Percentiles rank a stretch among this genome's conserved stretches.
phyloP scores from a whole-genome alignment of 2,797 vertebrate species.

The Myotis findleyi region DNA sequence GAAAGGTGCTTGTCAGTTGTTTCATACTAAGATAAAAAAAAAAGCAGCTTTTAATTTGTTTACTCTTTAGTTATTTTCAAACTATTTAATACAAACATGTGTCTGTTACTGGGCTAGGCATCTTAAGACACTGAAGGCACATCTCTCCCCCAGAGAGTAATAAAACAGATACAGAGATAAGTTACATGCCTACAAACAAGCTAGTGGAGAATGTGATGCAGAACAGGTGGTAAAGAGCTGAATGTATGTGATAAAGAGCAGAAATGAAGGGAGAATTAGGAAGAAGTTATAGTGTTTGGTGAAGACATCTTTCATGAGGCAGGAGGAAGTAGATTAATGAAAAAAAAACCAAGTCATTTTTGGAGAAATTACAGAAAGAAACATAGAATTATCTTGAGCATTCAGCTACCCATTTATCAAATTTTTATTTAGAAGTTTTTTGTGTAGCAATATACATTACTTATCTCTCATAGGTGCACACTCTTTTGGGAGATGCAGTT shows the following conservation, averaged over 20 bases:
- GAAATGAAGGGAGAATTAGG: background rate
- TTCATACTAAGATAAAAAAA: constrained; percentile 91
- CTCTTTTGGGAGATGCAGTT: background rate
- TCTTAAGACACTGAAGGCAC: too few relatives aligned
- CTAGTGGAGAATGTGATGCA: background rate
- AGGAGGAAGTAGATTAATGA: background rate
- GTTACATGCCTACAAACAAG: background rate
- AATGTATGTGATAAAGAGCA: background rate
- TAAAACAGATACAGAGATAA: background rate
- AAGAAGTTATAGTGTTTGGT: background rate
- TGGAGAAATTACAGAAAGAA: background rate
- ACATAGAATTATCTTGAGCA: background rate
- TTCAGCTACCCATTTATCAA: background rate
- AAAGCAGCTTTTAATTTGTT: constrained; percentile 17
- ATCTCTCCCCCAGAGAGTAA: background rate
- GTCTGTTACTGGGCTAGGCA: background rate
- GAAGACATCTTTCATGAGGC: background rate
- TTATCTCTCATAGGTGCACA: background rate
- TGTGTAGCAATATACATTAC: background rate
- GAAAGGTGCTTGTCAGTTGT: constrained; percentile 97
- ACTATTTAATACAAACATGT: background rate
- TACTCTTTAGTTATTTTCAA: constrained; percentile 30
- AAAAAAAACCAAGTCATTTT: background rate
- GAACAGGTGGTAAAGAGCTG: background rate
- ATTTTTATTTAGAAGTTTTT: background rate